phyloP scores from a whole-genome alignment of 2,888 invertebrate species.

The Torymus texanus region DNA sequence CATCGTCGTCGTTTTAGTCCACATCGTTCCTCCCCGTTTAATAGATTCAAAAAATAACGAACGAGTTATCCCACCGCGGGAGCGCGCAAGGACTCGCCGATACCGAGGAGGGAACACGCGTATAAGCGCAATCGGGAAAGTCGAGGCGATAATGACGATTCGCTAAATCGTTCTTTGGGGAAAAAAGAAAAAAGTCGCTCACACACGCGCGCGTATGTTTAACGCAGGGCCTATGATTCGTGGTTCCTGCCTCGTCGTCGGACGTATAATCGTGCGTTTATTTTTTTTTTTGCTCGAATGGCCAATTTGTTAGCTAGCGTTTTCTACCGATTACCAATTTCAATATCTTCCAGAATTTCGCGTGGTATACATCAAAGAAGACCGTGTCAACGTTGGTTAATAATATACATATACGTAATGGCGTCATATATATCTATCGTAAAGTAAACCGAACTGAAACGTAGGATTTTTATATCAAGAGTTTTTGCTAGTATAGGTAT shows the following conservation, averaged over 20 bases:
- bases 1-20: background rate
- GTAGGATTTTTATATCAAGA: too few relatives aligned
- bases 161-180: conserved; percentile 16
- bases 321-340: conserved; percentile 35
- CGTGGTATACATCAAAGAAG: too few relatives aligned
- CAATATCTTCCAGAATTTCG: too few relatives aligned
- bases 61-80: conserved; percentile 36
- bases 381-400: too few relatives aligned
- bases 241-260: conserved; percentile 8
- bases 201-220: too few relatives aligned
- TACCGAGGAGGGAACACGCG: background rate
- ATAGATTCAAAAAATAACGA: conserved; percentile 58
- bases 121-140: conserved; percentile 30
- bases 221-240: too few relatives aligned
- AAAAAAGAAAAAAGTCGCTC: conserved; percentile 41
- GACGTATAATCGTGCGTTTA: background rate
- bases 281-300: too few relatives aligned
- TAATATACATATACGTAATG: too few relatives aligned
- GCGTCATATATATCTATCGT: too few relatives aligned
- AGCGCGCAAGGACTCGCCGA: conserved; percentile 36
- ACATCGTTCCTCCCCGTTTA: conserved; percentile 24
- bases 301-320: conserved; percentile 40
- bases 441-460: too few relatives aligned
- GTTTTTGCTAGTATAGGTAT: background rate
- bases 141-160: conserved; percentile 23